phyloP scores from a whole-genome alignment of 2,888 invertebrate species.

The Ophion ventricosus region DNA sequence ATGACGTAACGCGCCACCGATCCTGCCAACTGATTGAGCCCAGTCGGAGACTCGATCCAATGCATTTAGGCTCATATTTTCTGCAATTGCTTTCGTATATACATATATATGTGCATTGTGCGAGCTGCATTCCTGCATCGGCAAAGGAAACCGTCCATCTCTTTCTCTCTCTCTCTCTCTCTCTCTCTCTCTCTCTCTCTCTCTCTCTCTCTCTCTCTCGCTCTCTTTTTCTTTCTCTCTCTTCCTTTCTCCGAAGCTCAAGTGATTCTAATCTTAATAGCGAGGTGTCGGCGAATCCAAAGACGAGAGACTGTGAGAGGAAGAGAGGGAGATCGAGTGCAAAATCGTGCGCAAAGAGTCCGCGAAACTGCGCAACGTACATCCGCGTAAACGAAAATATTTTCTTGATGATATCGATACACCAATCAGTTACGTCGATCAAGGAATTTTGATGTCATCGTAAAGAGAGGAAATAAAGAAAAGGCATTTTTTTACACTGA shows the following conservation, averaged over 20 bases:
- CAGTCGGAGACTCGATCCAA: conserved; percentile 35
- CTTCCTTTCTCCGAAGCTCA: not conserved
- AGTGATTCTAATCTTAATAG: conserved; percentile 59
- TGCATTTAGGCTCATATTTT: conserved; percentile 46
- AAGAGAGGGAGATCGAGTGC: not conserved
- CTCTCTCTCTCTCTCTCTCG: conserved; percentile 6
- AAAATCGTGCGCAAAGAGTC: conserved; percentile 27
- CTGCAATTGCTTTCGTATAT: conserved; percentile 24
- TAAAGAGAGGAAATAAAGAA: not conserved
- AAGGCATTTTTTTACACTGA: not conserved
- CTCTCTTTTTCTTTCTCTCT: conserved; percentile 2
- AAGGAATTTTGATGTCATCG: not conserved
- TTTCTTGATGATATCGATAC: not conserved
- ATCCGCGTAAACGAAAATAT: not conserved
- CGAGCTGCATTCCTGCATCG: conserved; percentile 42
- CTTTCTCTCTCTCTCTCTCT: conserved; percentile 7
- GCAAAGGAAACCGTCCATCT: not conserved
- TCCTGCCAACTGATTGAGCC: conserved; percentile 58
- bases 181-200: not conserved
- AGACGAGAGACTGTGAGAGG: conserved; percentile 19
- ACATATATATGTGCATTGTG: conserved; percentile 12
- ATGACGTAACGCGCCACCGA: conserved; percentile 70
- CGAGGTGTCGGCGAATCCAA: conserved; percentile 58
- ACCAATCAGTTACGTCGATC: not conserved
- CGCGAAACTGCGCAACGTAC: not conserved